Evolutionary conservation across 2,113 vertebrate species (phyloP), one percentile per base, ranked within the genome.

Genomic region (Barnardius zonarius): DNA sequence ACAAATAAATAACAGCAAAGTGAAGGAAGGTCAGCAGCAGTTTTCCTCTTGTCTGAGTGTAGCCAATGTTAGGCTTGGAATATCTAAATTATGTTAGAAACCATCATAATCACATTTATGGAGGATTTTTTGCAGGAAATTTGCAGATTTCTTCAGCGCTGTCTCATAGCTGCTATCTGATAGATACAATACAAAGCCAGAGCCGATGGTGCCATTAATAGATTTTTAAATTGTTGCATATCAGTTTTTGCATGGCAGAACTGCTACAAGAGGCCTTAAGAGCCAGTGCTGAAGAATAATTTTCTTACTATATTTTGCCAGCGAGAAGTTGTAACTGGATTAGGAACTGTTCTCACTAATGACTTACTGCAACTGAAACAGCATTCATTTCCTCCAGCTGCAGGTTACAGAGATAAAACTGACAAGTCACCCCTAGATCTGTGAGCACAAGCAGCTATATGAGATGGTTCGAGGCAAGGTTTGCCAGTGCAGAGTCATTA

Each of bases 1-100:
- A 64, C 18, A 3, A 61, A 94, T 96, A 89, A 83, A 46, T 92
- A 95, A 72, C 37, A 84, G 48, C 69, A 59, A 95, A 89, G 62
- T 75, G 46, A 90, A 92, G 83, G 73, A 72, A 79, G 35, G 37
- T 91, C 68, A 67, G 54, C 75, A 55, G 16, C 64, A 67, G 72
- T 88, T 95, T 95, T 91, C 17, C 7, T 93, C 62, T 74, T 73
- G 23, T 75, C 27, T 64, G 10, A 68, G 27, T 75, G 51, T 63
- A 88, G 52, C 73, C 35, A n/a, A 11, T 44, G 15, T 92, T 94
- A 68, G 17, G 17, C 13, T 61, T 76, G 66, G 20, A 70, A 48
- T 77, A 78, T 72, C 43, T 75, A 61, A 92, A 46, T 41, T 57
- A 9, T 49, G 30, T 84, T 59, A 35, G 49, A 23, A 90, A 43